Evolutionary conservation across 2,888 invertebrate species (phyloP), one percentile per base, ranked within the genome.

Genomic region (Stomorhina lunata): DNA sequence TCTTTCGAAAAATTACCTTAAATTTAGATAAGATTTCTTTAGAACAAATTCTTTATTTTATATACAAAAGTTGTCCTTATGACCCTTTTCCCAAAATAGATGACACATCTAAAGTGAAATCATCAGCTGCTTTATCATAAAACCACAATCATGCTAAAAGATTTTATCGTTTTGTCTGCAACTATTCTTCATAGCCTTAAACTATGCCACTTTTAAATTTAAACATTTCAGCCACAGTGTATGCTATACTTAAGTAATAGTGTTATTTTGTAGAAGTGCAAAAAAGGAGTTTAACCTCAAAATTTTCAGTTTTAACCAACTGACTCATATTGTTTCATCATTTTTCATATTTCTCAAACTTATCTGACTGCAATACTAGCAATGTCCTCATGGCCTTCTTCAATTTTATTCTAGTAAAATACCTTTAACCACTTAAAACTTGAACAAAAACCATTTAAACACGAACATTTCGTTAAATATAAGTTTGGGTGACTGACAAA

Each of bases 401-500:
- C 20, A 12, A 55, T 25, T 55, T 43, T 6, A 4, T 48, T 48
- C 10, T 12, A 61, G n/a, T n/a, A n/a, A n/a, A 73, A 43, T 63
- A 17, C 29, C 22, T 40, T 59, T 2, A 72, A 50, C 17, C 50
- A 25, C 29, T 55, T 63, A 9, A n/a, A 75, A 65, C 5, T 7
- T 12, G 17, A 61, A 65, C 12, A 32, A 40, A 63, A 57, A 59
- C 5, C 48, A 77, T 61, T 57, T 27, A 27, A 77, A 17, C 66
- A 77, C 50, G 68, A 68, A 59, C 50, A 34, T 34, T 48, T 40
- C 40, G n/a, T 29, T 12, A 59, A 37, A 53, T 20, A 45, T 37
- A 76, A 2, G 20, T 32, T 48, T 72, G 34, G 59, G 66, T 57
- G 48, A 79, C 34, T 32, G 59, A 63, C 34, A 57, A 37, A 27